Conservation (phyloP, 2,113 vertebrate genomes). For the Donacobius atricapilla region DNA sequence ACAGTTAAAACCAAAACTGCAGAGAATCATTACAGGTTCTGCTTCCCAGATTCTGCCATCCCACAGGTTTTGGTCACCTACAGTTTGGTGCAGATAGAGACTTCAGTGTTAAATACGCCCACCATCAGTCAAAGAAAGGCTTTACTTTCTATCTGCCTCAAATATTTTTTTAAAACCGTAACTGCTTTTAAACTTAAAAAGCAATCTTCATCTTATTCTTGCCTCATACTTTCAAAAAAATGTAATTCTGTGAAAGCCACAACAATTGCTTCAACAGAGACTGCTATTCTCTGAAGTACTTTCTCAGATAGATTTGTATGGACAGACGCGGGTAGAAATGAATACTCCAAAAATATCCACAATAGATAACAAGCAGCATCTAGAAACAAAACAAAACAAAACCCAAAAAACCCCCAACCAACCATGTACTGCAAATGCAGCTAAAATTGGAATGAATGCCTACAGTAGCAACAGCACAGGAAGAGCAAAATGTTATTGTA, state of each 20-base stretch:
- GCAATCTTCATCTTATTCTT: conserved; percentile 15
- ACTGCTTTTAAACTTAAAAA: background rate
- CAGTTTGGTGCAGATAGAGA: background rate
- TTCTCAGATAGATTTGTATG: conserved; percentile 34
- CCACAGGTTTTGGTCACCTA: background rate
- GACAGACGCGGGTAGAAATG: conserved; percentile 21
- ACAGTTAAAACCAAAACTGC: background rate
- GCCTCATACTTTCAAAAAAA: conserved; percentile 32
- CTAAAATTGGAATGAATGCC: conserved; percentile 38
- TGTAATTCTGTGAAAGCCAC: conserved; percentile 37
- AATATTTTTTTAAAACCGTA: background rate
- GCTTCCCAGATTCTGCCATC: background rate
- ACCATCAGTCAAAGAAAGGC: background rate
- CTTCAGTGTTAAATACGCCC: background rate
- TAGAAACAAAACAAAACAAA: background rate
- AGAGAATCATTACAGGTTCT: background rate
- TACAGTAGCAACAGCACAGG: conserved; percentile 57
- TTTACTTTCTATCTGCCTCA: background rate
- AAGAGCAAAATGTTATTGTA: conserved; percentile 62
- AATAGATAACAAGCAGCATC: conserved; percentile 31
- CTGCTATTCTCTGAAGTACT: conserved; percentile 19
- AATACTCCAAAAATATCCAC: conserved; percentile 60
- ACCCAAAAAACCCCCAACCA: background rate
- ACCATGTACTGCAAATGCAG: conserved; percentile 1
- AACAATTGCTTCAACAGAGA: conserved; percentile 32